Conservation (phyloP, 2,888 invertebrate genomes). For the Apodemia duryi region DNA sequence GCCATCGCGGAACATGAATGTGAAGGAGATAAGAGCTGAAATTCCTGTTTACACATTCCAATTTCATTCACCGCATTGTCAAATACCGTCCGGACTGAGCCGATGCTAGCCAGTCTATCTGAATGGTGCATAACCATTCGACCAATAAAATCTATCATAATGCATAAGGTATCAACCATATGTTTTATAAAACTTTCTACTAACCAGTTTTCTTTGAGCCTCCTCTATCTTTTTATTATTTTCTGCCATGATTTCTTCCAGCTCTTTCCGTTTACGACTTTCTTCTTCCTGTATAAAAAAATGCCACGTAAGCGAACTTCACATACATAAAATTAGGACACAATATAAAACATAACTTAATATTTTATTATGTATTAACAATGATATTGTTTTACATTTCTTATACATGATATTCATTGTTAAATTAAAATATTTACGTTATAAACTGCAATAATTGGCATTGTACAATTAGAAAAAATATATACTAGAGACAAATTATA, state of each 20-base stretch:
- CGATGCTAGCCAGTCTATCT: no score
- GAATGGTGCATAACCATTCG: no score
- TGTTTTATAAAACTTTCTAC: constrained; percentile 38
- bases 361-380: constrained; percentile 18
- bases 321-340: constrained; percentile 30
- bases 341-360: constrained; percentile 30
- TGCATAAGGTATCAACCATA: no score
- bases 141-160: no score
- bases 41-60: no score
- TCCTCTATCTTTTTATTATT: constrained; percentile 98
- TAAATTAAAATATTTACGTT: not conserved
- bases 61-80: no score
- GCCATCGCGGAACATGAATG: no score
- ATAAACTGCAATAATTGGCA: not conserved
- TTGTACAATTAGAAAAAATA: not conserved
- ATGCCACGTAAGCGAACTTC: constrained; percentile 53
- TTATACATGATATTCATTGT: not conserved
- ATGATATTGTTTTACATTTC: not conserved
- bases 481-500: not conserved
- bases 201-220: constrained; percentile 96
- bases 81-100: no score
- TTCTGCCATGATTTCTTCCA: constrained; percentile 97
- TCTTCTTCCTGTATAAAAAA: constrained; percentile 96
- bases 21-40: no score
- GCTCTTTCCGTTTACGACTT: constrained; percentile 95